A percentile compares a stretch with the other conserved stretches of the same genome.
phyloP scores from a whole-genome alignment of 1,140 invertebrate species.

The Scaptomyza pallida region DNA sequence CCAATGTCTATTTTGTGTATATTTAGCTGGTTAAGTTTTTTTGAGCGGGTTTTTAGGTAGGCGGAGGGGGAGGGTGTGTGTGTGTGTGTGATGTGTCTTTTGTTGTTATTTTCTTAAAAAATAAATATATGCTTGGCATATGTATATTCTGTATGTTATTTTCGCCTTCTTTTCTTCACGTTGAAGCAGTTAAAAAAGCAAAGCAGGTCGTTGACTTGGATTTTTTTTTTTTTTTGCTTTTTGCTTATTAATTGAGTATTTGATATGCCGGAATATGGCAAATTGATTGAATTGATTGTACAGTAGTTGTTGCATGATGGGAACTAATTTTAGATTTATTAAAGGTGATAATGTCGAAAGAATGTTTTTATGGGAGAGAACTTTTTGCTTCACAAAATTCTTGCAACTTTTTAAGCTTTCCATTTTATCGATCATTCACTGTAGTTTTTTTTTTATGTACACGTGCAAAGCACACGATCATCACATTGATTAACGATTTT shows the following conservation, averaged over 20 bases:
- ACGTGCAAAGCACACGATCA: background rate
- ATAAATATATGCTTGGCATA: constrained; percentile 35
- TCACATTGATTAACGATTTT: background rate
- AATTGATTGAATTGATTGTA: constrained; percentile 27
- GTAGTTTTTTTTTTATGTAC: too few species aligned
- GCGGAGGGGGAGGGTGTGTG: background rate
- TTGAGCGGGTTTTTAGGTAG: constrained; percentile 18
- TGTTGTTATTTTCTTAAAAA: constrained; percentile 25
- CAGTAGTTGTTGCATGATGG: too few species aligned
- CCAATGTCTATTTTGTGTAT: constrained; percentile 33
- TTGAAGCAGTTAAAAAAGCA: constrained; percentile 77
- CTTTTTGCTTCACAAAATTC: too few species aligned
- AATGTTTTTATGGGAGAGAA: too few species aligned
- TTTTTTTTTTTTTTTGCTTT: constrained; percentile 58
- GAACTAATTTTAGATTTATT: too few species aligned
- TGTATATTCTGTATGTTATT: constrained; percentile 22
- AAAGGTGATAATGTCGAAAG: too few species aligned
- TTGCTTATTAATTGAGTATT: constrained; percentile 84
- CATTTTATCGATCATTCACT: too few species aligned
- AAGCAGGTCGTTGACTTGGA: constrained; percentile 83
- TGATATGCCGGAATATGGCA: constrained; percentile 70
- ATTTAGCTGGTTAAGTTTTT: background rate
- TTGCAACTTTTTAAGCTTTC: too few species aligned
- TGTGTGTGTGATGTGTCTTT: too few species aligned
- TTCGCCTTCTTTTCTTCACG: constrained; percentile 34